Conservation (phyloP, 2,113 vertebrate genomes). For the Rhinichthys klamathensis region DNA sequence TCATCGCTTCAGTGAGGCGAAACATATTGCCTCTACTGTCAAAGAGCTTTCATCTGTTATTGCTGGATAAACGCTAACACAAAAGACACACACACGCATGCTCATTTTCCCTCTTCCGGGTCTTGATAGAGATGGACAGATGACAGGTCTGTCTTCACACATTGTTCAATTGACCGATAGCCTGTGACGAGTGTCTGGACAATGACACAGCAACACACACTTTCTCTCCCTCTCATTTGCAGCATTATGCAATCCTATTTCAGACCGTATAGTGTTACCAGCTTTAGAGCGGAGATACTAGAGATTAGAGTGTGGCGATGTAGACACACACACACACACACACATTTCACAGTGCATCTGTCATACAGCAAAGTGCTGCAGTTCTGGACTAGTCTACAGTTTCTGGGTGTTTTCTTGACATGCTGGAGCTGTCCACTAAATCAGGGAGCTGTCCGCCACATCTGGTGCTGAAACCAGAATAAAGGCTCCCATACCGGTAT, state of each 20-base stretch:
- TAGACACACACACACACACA: not conserved
- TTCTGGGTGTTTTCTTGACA: not conserved
- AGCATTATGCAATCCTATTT: conserved; percentile 28
- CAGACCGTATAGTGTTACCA: not conserved
- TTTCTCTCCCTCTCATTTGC: not conserved
- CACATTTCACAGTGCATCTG: conserved; percentile 11
- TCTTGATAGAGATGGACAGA: conserved; percentile 23
- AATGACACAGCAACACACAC: conserved; percentile 14
- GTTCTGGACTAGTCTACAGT: not conserved
- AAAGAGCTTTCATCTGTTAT: conserved; percentile 67
- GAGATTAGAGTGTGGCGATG: not conserved
- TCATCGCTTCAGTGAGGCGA: conserved; percentile 72
- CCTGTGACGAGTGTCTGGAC: conserved; percentile 13
- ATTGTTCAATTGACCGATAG: conserved; percentile 25
- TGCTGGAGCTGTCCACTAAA: conserved; percentile 33
- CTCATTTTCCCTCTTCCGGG: not conserved
- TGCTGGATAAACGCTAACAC: conserved; percentile 61
- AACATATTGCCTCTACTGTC: conserved; percentile 73
- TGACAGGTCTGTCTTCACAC: conserved; percentile 20
- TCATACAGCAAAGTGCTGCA: not conserved
- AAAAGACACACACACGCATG: not conserved
- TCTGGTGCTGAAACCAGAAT: not conserved
- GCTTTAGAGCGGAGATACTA: conserved; percentile 8
- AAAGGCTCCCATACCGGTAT: no score
- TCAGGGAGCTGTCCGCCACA: conserved; percentile 24